These are phyloP conservation scores for Dissostichus mawsoni DNA, from an alignment of 2,113 vertebrate genomes.

Conservation along the genomic window DNA sequence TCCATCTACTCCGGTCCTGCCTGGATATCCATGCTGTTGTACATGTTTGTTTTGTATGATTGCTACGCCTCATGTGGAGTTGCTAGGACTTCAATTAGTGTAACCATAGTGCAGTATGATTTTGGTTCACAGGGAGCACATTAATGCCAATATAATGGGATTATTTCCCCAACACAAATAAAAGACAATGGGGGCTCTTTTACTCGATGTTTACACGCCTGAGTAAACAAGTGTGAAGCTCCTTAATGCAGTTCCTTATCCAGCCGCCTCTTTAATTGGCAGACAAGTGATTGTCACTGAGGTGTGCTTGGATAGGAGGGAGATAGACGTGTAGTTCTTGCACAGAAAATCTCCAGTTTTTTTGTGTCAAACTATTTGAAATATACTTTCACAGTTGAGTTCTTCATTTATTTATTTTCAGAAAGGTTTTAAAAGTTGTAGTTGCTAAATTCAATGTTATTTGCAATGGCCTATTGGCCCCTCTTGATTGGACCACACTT, in stretches of 20 bases:
- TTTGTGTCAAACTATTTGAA: no score
- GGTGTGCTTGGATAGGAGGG: background rate
- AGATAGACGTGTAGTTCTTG: background rate
- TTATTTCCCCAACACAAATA: conserved; percentile 41
- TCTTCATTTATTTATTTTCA: no score
- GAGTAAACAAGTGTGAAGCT: conserved; percentile 5
- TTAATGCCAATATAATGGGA: conserved; percentile 16
- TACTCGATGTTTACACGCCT: conserved; percentile 31
- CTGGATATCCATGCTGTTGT: conserved; percentile 15
- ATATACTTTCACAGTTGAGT: no score
- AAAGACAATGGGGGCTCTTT: conserved; percentile 13
- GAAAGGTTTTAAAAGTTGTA: no score
- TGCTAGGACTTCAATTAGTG: conserved; percentile 35
- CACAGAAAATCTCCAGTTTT: no score
- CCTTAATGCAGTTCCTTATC: background rate
- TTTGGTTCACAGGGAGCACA: conserved; percentile 34
- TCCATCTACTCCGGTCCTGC: conserved; percentile 22
- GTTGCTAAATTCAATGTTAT: no score
- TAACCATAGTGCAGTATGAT: conserved; percentile 9
- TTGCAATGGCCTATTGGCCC: no score
- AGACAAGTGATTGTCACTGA: no score
- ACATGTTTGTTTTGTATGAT: conserved; percentile 34
- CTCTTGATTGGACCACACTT: no score
- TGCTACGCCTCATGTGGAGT: conserved; percentile 34
- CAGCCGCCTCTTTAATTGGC: background rate